Evolutionary conservation across 2,888 invertebrate species (phyloP), one percentile per base, ranked within the genome.

Genomic region (Chalcis sispes): DNA sequence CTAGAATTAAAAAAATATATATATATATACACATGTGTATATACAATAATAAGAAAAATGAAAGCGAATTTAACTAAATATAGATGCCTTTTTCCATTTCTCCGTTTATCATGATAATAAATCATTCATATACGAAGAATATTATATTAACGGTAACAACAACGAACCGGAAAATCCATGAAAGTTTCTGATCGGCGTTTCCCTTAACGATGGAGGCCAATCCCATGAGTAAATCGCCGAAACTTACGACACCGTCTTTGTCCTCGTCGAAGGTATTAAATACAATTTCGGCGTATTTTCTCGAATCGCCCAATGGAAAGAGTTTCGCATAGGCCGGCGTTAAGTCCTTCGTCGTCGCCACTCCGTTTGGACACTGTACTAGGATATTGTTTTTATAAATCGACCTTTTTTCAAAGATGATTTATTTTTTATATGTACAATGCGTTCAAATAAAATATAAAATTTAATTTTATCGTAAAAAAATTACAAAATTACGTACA

Each of bases 181-280:
- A 80, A 4, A 87, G 83, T 52, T 85, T 87, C 36, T 86, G 80
- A 27, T 87, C 86, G 0, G 79, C 56, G 36, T 80, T 79, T 0
- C 86, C 87, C 32, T 85, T 85, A 13, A 85, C 75, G 32, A 86
- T 86, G 7, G 75, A 80, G 10, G 85, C 80, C 56, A 85, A 72
- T 5, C 81, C 83, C 0, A 50, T 61, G 5, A 87, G 78, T 3
- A 87, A 81, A 80, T 87, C 87, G 25, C 77, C 77, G 54, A 87
- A 87, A 64, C 81, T 87, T 40, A 87, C 81, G 4, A 87, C 59
- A 1, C 87, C 87, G 23, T 87, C 85, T 27, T 81, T 80, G 69
- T 87, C 83, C 23, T 79, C 81, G 58, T 87, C 87, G 66, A 87
- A 85, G 42, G 76, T 80, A 62, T 87, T 85, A 73, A 87, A 87